Evolutionary conservation across 2,113 vertebrate species (phyloP), one percentile per base, ranked within the genome.

Genomic region (Crypturellus undulatus): DNA sequence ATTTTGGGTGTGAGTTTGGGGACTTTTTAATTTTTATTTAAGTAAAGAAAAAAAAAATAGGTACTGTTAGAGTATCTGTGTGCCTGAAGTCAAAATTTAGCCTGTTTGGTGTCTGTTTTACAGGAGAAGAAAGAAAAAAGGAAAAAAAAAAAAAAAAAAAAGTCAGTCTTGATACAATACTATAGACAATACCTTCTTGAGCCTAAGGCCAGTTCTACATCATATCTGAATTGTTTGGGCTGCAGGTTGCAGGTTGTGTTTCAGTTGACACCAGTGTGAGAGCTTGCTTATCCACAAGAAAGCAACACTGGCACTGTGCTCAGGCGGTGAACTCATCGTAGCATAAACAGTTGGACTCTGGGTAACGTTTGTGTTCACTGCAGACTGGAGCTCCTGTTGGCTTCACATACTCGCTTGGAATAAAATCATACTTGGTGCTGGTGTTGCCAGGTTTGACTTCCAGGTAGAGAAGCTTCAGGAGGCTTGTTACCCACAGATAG

Each of bases 111-210:
- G 12, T 68, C 40, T 75, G 3, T 34, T 88, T 73, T 58, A 75
- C 26, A 59, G 36, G 43, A 63, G 26, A 0, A 22, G 38, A 38
- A 38, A 38, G 38, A 38, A 38, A 38, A 38, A 6, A 38, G 38
- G 9, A 38, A 38, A 32, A 0, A 26, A 81, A 38, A 38, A 38
- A 38, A 6, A 38, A 9, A 38, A 38, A 38, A 32, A 0, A 26
- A 81, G 47, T 21, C 75, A 62, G 32, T 58, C 40, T 21, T 72
- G n/a, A 4, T 51, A 24, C 25, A 70, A 3, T 28, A 32, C 7
- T 56, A 17, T 11, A 56, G 54, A 54, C 51, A 14, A 2, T 8
- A 22, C 2, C 1, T 89, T 87, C 54, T 76, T 87, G 47, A 75
- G 68, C 6, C 4, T 21, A 18, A 16, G 47, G 12, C 19, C 32